A percentile compares a stretch with the other conserved stretches of the same genome.
Evolutionary conservation across 2,888 invertebrate species (phyloP).

Genomic region (Pteria penguin): DNA sequence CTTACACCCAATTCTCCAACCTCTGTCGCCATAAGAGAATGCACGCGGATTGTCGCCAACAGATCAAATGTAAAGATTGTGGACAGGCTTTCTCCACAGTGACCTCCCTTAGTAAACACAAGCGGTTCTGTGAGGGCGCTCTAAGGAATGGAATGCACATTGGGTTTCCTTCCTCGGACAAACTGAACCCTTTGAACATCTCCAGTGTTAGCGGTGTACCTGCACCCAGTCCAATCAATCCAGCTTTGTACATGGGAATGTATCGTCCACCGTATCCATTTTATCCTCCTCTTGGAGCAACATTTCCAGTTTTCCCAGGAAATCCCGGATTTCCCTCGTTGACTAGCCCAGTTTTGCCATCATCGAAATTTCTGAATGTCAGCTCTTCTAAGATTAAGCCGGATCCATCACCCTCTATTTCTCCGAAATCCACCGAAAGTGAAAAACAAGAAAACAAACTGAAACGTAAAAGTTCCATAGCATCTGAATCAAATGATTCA

Average conservation of each 20-base stretch:
- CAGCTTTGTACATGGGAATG: constrained; percentile 66
- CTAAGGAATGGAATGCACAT: constrained; percentile 71
- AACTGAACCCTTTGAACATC: constrained; percentile 45
- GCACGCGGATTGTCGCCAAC: constrained; percentile 96
- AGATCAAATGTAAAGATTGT: constrained; percentile 95
- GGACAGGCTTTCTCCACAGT: constrained; percentile 94
- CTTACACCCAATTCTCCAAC: constrained; percentile 99
- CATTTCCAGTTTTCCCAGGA: constrained; percentile 58
- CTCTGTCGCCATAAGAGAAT: constrained; percentile 99
- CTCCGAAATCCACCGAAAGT: not conserved
- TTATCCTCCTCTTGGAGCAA: constrained; percentile 64
- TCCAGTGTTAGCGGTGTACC: constrained; percentile 28
- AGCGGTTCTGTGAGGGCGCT: constrained; percentile 94
- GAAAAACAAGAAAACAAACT: constrained; percentile 2
- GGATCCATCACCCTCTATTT: constrained; percentile 3
- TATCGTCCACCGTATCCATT: constrained; percentile 72
- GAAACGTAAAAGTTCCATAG: constrained; percentile 31
- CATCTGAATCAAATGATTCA: constrained; percentile 38
- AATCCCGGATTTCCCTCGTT: constrained; percentile 54
- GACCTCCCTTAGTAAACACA: constrained; percentile 95
- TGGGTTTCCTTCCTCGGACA: constrained; percentile 57
- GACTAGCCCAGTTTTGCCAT: constrained; percentile 44
- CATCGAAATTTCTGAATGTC: constrained; percentile 46
- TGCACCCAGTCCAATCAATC: constrained; percentile 47
- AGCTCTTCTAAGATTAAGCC: constrained; percentile 42